phyloP scores from a whole-genome alignment of 1,140 invertebrate genomes.

The Paralvinella palmiformis region DNA sequence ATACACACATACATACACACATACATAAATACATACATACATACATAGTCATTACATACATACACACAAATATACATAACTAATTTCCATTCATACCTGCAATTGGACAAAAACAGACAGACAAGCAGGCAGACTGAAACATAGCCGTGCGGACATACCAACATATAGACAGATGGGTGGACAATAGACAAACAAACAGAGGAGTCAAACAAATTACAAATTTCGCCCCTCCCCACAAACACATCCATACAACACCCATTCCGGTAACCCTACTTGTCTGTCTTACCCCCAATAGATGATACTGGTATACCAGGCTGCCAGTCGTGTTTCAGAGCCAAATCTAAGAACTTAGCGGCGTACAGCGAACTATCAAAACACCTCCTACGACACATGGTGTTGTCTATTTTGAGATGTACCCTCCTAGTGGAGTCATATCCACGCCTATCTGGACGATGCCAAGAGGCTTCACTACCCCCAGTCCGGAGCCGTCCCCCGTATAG shows the following conservation, averaged over 20 bases:
- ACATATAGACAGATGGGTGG: too few relatives aligned
- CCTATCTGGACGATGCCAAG: too few relatives aligned
- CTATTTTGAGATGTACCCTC: slow-evolving; percentile 4
- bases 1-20: neutral
- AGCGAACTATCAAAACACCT: neutral
- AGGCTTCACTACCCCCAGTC: neutral
- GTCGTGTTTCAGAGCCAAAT: neutral
- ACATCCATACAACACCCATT: too few relatives aligned
- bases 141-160: too few relatives aligned
- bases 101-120: too few relatives aligned
- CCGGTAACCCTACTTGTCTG: neutral
- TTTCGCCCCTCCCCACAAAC: too few relatives aligned
- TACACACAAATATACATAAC: too few relatives aligned
- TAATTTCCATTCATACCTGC: too few relatives aligned
- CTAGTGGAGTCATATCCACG: too few relatives aligned
- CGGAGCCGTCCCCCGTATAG: neutral
- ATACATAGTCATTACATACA: neutral
- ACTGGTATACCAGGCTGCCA: slow-evolving; percentile 9
- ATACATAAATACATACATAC: neutral
- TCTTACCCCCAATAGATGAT: slow-evolving; percentile 5
- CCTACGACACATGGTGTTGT: slow-evolving; percentile 11
- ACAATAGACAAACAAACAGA: too few relatives aligned
- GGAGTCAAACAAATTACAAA: too few relatives aligned
- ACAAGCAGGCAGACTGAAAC: too few relatives aligned
- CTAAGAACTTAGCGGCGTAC: slow-evolving; percentile 2